Evolutionary conservation across 2,888 invertebrate species (phyloP), one percentile per base, ranked within the genome.

Genomic region (Coremacera marginata): DNA sequence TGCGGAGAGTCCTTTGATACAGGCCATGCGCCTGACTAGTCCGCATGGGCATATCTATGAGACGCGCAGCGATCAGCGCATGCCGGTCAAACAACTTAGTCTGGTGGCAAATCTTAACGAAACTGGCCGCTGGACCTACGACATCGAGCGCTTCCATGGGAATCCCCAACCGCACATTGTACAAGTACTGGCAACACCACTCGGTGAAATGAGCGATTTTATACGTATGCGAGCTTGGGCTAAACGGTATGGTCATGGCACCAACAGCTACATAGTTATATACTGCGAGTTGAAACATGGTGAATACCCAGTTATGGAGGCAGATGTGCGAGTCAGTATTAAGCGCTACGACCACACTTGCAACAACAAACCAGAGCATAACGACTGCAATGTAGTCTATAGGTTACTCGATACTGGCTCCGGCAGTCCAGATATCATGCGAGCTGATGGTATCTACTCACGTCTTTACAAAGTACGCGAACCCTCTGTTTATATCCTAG

Each of bases 371-470:
- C 19, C 37, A 19, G 9, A 49, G 22, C 19, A 44, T 1, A 82
- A 84, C 8, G 82, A 86, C 2, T 87, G 89, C 65, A 86, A 85
- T 27, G 85, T 87, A 79, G 90, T 86, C 72, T 88, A 92, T 70
- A 90, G 91, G 78, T 86, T 93, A 2, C 85, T 91, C 70, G 93
- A 93, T 85, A 91, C 91, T 63, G 93, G 93, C 11, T 90, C 91
- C 81, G 92, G 92, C 79, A 93, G 93, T 88, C 92, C 93, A 0
- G 94, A 94, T 85, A 90, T 93, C 34, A 91, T 91, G 27, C 91
- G 90, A 84, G 91, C 92, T 0, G 94, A 94, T 86, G 93, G 94
- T 0, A 90, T 93, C 14, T 94, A 94, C 84, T 91, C 93, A 0
- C 90, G 92, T 63, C 93, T 92, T 84, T 91, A 92, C 81, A 90